These are phyloP conservation scores for Bombylius discolor DNA, from an alignment of 2,888 invertebrate genomes.

Conservation along the genomic window DNA sequence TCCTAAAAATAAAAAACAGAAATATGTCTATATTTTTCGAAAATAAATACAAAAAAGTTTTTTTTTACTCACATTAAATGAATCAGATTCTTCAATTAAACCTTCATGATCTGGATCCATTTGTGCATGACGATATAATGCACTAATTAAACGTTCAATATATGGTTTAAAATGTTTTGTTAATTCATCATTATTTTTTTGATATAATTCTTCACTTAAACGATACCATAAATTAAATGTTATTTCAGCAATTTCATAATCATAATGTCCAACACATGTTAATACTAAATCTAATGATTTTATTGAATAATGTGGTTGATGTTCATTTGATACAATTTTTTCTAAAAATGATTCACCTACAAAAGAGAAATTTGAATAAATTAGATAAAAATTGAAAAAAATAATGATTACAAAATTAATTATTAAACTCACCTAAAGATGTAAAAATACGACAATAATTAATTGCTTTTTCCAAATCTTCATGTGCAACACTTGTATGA, in stretches of 20 bases:
- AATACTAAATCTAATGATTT: slow-evolving; percentile 79
- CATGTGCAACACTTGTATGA: slow-evolving; percentile 80
- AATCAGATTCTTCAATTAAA: slow-evolving; percentile 68
- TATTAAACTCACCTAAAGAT: slow-evolving; percentile 42
- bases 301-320: slow-evolving; percentile 59
- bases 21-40: too few species aligned
- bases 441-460: slow-evolving; percentile 94
- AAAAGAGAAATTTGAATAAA: slow-evolving; percentile 8
- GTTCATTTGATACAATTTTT: slow-evolving; percentile 57
- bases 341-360: slow-evolving; percentile 75
- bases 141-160: slow-evolving; percentile 77
- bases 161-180: slow-evolving; percentile 78
- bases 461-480: slow-evolving; percentile 86
- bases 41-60: background rate
- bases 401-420: background rate
- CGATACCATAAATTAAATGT: slow-evolving; percentile 97
- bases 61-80: slow-evolving; percentile 48
- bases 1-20: slow-evolving; percentile 36
- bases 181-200: slow-evolving; percentile 67
- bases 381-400: too few species aligned
- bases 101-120: slow-evolving; percentile 91
- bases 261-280: slow-evolving; percentile 90
- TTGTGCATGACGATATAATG: slow-evolving; percentile 85
- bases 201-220: slow-evolving; percentile 86
- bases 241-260: slow-evolving; percentile 87